phyloP scores from a whole-genome alignment of 2,797 vertebrate genomes.

The Dromococcyx pavoninus region DNA sequence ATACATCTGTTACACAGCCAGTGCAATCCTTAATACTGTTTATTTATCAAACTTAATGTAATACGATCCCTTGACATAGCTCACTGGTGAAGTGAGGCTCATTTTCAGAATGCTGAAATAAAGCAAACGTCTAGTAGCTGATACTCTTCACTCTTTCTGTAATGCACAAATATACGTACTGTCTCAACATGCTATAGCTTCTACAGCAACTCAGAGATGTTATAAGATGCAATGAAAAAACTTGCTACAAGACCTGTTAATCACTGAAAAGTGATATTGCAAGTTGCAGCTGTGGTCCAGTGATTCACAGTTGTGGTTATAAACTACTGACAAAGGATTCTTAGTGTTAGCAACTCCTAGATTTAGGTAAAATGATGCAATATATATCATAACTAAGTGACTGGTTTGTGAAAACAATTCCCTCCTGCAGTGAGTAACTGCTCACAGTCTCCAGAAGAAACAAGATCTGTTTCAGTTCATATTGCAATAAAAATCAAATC shows the following conservation, averaged over 20 bases:
- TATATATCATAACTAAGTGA: slow-evolving; percentile 32
- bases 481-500: background rate
- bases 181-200: background rate
- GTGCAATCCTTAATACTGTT: slow-evolving; percentile 47
- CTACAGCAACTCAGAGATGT: background rate
- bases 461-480: background rate
- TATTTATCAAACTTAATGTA: slow-evolving; percentile 66
- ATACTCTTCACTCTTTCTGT: background rate
- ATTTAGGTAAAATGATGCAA: slow-evolving; percentile 35
- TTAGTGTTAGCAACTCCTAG: slow-evolving; percentile 28
- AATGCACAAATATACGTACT: background rate
- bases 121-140: slow-evolving; percentile 16
- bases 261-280: slow-evolving; percentile 2
- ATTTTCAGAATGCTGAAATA: slow-evolving; percentile 56
- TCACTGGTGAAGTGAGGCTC: slow-evolving; percentile 46
- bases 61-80: slow-evolving; percentile 52
- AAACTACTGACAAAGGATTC: slow-evolving; percentile 14
- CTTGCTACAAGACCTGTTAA: slow-evolving; percentile 5
- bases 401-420: slow-evolving; percentile 35
- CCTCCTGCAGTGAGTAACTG: slow-evolving; percentile 1
- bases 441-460: background rate
- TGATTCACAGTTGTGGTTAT: slow-evolving; percentile 1
- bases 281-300: slow-evolving; percentile 13
- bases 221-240: slow-evolving; percentile 4
- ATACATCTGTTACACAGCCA: slow-evolving; percentile 37